phyloP scores from a whole-genome alignment of 2,113 vertebrate genomes.

The Scortum barcoo region DNA sequence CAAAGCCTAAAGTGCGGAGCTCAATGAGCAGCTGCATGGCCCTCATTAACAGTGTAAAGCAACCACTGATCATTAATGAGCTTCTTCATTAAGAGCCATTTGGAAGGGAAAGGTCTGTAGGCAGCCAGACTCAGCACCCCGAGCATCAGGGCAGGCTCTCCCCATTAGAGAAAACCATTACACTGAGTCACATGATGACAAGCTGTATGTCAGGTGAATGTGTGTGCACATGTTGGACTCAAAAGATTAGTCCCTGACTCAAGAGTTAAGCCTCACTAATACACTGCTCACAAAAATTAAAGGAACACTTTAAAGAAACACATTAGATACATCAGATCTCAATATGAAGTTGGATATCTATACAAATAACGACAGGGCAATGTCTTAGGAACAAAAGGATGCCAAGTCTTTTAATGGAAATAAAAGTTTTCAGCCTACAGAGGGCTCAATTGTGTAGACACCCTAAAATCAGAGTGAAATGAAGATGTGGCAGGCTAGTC shows the following conservation, averaged over 20 bases:
- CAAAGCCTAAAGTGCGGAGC: constrained; percentile 58
- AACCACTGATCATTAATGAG: constrained; percentile 68
- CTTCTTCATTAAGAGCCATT: constrained; percentile 72
- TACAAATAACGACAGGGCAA: too few species aligned
- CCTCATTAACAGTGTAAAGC: constrained; percentile 67
- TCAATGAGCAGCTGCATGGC: constrained; percentile 73
- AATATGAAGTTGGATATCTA: too few species aligned
- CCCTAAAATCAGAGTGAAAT: too few species aligned
- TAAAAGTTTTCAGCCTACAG: too few species aligned
- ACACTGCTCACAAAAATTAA: too few species aligned
- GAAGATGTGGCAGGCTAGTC: too few species aligned
- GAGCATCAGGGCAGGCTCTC: constrained; percentile 36
- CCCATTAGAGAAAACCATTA: constrained; percentile 43
- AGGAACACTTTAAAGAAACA: too few species aligned
- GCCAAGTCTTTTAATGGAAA: too few species aligned
- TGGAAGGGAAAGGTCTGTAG: constrained; percentile 43
- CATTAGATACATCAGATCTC: too few species aligned
- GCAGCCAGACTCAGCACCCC: constrained; percentile 36
- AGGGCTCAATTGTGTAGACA: too few species aligned
- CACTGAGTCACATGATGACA: constrained; percentile 39
- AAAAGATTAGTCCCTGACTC: background rate
- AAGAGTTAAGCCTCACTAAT: background rate
- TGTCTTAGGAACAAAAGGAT: too few species aligned
- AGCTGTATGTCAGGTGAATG: background rate
- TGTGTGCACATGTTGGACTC: background rate